Evolutionary conservation across 2,888 invertebrate species (phyloP).

Genomic region (Coenonympha arcania): DNA sequence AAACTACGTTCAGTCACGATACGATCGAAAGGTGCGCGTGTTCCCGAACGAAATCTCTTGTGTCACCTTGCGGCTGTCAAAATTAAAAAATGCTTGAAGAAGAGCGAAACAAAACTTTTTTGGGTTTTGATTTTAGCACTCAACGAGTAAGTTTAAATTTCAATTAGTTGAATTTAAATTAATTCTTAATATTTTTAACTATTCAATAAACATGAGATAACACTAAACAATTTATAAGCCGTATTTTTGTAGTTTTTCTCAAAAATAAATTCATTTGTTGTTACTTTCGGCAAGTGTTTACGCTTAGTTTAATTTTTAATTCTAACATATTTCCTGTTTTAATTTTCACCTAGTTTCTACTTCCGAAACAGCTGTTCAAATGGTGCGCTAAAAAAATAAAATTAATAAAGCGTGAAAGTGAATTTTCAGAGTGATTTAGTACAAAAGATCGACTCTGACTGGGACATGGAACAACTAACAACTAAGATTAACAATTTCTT

Average conservation of each 20-base stretch:
- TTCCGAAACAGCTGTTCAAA: too few species aligned
- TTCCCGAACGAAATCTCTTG: slow-evolving; percentile 31
- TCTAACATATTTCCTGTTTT: too few species aligned
- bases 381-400: neutral
- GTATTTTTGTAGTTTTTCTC: neutral
- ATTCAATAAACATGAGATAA: neutral
- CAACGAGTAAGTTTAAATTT: slow-evolving; percentile 82
- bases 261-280: neutral
- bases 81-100: slow-evolving; percentile 52
- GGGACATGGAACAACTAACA: too few species aligned
- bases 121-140: slow-evolving; percentile 90
- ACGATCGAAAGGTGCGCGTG: slow-evolving; percentile 12
- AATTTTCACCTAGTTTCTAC: too few species aligned
- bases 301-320: too few species aligned
- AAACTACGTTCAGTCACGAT: slow-evolving; percentile 18
- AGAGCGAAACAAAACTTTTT: slow-evolving; percentile 73
- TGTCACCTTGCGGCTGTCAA: slow-evolving; percentile 44
- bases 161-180: neutral
- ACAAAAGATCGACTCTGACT: too few species aligned
- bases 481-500: too few species aligned
- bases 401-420: slow-evolving; percentile 1
- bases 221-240: too few species aligned
- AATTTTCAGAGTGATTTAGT: too few species aligned
- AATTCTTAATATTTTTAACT: neutral
- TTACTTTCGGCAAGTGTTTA: neutral